phyloP scores from a whole-genome alignment of 2,888 invertebrate genomes.

The Agriopis aurantiaria region DNA sequence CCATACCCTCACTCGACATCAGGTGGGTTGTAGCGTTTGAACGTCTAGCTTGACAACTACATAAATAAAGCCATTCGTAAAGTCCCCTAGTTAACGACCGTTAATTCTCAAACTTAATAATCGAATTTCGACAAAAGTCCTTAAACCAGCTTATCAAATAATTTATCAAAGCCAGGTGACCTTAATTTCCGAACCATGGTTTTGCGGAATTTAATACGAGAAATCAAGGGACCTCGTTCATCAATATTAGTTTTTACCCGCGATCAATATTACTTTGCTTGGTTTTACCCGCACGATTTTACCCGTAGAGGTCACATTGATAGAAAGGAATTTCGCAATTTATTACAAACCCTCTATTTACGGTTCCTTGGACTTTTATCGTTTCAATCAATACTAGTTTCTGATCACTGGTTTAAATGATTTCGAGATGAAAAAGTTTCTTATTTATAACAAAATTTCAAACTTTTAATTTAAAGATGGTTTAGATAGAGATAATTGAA shows the following conservation, averaged over 20 bases:
- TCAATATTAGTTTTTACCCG: constrained; percentile 38
- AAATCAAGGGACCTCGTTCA: constrained; percentile 27
- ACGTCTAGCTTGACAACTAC: no score
- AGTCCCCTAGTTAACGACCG: neutral
- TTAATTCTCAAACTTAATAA: constrained; percentile 1
- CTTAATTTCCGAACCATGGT: constrained; percentile 22
- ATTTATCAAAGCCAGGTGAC: constrained; percentile 18
- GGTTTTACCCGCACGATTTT: neutral
- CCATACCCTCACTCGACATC: no score
- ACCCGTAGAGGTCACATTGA: constrained; percentile 26
- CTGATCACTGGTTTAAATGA: constrained; percentile 27
- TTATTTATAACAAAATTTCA: neutral
- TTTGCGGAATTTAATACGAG: constrained; percentile 24
- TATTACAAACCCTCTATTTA: constrained; percentile 35
- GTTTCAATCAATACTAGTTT: constrained; percentile 32
- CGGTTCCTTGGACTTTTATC: constrained; percentile 34
- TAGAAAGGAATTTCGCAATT: constrained; percentile 30
- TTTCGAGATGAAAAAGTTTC: constrained; percentile 13
- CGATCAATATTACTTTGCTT: constrained; percentile 35
- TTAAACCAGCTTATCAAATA: constrained; percentile 4
- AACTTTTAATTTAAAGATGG: neutral
- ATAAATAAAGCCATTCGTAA: no score
- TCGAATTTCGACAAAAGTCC: constrained; percentile 4
- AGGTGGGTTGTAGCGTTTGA: no score
- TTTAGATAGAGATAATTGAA: no score